Evolutionary conservation across 2,797 vertebrate species (phyloP).

Genomic region (Coregonus suidteri): DNA sequence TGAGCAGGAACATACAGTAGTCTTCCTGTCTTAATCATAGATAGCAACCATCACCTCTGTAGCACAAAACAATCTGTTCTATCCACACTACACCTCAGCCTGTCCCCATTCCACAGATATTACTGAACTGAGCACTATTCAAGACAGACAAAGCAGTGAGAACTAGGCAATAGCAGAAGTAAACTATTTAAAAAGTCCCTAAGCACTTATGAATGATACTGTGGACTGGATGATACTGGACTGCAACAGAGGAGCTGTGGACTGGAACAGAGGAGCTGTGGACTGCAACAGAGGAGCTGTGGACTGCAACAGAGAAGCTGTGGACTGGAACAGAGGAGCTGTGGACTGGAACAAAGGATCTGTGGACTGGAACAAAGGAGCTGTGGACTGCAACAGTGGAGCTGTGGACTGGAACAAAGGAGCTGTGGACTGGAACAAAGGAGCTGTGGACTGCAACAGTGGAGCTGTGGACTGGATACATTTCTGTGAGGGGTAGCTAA

Average conservation of each 20-base stretch:
- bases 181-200: not conserved
- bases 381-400: too few species aligned
- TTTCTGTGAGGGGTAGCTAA: not conserved
- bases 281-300: too few species aligned
- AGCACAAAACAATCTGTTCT: slow-evolving; percentile 3
- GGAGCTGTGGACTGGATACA: not conserved
- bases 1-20: not conserved
- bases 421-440: too few species aligned
- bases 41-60: not conserved
- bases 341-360: too few species aligned
- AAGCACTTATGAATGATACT: not conserved
- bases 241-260: too few species aligned
- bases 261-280: too few species aligned
- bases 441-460: too few species aligned
- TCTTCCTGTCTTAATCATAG: slow-evolving; percentile 4
- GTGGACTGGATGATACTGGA: too few species aligned
- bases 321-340: too few species aligned
- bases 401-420: too few species aligned
- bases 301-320: too few species aligned
- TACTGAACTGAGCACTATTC: not conserved
- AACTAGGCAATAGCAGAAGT: not conserved
- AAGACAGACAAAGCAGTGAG: not conserved
- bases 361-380: too few species aligned
- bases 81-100: not conserved
- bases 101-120: not conserved